phyloP scores from a whole-genome alignment of 2,113 vertebrate species.

The Gallinago undulata region DNA sequence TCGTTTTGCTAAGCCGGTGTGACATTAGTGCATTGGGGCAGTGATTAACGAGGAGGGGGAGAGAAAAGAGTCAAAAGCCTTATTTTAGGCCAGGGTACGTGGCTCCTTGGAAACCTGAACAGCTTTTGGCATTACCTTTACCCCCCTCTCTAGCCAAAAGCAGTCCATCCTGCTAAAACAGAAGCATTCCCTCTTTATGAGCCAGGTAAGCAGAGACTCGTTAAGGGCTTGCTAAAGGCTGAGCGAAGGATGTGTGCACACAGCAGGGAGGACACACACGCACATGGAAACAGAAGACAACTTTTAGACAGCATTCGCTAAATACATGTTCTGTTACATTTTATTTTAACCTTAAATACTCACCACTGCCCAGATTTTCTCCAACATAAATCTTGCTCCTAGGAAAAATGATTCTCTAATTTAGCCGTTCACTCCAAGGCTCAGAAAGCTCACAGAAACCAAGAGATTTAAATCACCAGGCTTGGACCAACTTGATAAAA shows the following conservation, averaged over 20 bases:
- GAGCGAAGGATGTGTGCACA: not conserved
- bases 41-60: not conserved
- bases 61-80: not conserved
- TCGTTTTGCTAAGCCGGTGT: not conserved
- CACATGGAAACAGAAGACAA: not conserved
- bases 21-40: not conserved
- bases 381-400: not conserved
- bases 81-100: not conserved
- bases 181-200: not conserved
- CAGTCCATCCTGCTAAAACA: not conserved
- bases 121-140: not conserved
- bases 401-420: not conserved
- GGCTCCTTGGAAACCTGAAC: not conserved
- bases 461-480: conserved; percentile 51
- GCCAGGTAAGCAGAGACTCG: not conserved
- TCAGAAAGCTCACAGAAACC: not conserved
- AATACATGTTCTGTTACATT: not conserved
- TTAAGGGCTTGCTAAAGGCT: not conserved
- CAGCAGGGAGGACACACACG: not conserved
- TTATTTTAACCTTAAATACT: conserved; percentile 16
- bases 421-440: conserved; percentile 7
- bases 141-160: not conserved
- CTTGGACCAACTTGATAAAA: conserved; percentile 17
- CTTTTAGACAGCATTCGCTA: not conserved
- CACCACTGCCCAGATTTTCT: not conserved